These are phyloP conservation scores for Oreocharis arfaki DNA, from an alignment of 2,113 vertebrate genomes.

Conservation along the genomic window DNA sequence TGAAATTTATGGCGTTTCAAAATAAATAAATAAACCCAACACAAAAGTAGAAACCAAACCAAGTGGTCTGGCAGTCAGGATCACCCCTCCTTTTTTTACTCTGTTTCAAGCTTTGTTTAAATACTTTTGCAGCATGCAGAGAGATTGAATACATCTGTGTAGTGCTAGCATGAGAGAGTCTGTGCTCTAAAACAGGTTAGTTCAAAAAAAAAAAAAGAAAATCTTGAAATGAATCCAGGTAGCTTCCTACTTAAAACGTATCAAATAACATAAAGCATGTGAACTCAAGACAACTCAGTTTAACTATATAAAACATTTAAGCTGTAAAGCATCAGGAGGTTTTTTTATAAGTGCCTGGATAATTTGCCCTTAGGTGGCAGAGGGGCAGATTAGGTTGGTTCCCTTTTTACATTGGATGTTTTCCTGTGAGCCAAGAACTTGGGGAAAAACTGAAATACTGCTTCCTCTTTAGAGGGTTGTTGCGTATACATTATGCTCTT, in stretches of 20 bases:
- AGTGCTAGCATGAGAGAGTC: not conserved
- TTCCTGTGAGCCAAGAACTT: not conserved
- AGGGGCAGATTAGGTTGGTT: not conserved
- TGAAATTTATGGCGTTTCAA: not conserved
- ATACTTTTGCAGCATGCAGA: not conserved
- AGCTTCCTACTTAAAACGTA: conserved; percentile 17
- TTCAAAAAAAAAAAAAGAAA: not conserved
- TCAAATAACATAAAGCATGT: not conserved
- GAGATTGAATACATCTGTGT: conserved; percentile 35
- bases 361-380: not conserved
- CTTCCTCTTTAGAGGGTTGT: not conserved
- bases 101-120: conserved; percentile 7
- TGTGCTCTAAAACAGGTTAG: not conserved
- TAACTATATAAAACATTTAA: not conserved
- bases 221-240: not conserved
- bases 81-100: not conserved
- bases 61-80: not conserved
- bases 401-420: not conserved
- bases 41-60: not conserved
- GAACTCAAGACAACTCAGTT: not conserved
- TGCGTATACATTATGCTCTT: not conserved
- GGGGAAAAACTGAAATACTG: not conserved
- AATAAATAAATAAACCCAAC: not conserved
- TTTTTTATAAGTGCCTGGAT: conserved; percentile 1
- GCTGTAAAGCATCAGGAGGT: not conserved